These are phyloP conservation scores for Acanthopagrus latus DNA, from an alignment of 2,797 vertebrate species.

Conservation along the genomic window DNA sequence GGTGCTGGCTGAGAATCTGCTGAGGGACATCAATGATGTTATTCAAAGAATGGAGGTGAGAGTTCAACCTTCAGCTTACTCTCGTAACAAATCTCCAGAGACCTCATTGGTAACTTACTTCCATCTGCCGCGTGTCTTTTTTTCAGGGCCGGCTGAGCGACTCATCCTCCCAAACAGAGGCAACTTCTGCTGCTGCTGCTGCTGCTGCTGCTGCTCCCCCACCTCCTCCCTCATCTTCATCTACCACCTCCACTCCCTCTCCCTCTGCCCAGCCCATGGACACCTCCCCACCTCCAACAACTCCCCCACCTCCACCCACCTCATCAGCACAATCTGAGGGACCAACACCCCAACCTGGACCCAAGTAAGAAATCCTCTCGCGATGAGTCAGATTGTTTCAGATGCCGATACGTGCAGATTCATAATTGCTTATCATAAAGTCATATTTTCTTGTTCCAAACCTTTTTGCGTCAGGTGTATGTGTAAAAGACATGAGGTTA, in stretches of 20 bases:
- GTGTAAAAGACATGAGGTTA: neutral
- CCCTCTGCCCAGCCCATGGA: slow-evolving; percentile 84
- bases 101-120: neutral
- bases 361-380: slow-evolving; percentile 76
- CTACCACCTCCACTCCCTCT: slow-evolving; percentile 82
- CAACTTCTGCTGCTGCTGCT: slow-evolving; percentile 60
- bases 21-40: slow-evolving; percentile 89
- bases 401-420: neutral
- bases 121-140: neutral
- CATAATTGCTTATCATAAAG: neutral
- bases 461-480: too few species aligned
- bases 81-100: neutral
- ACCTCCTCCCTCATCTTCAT: slow-evolving; percentile 74
- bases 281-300: slow-evolving; percentile 81
- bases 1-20: slow-evolving; percentile 91
- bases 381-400: fast-evolving
- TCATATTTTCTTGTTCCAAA: neutral
- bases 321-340: slow-evolving; percentile 82
- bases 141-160: slow-evolving; percentile 77
- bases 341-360: slow-evolving; percentile 81
- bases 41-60: slow-evolving; percentile 91
- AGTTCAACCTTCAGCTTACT: neutral
- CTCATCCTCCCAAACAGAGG: slow-evolving; percentile 74
- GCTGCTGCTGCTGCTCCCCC: slow-evolving; percentile 61
- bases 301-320: slow-evolving; percentile 79